Conservation (phyloP, 2,797 vertebrate genomes). For the Rhinella marina region DNA sequence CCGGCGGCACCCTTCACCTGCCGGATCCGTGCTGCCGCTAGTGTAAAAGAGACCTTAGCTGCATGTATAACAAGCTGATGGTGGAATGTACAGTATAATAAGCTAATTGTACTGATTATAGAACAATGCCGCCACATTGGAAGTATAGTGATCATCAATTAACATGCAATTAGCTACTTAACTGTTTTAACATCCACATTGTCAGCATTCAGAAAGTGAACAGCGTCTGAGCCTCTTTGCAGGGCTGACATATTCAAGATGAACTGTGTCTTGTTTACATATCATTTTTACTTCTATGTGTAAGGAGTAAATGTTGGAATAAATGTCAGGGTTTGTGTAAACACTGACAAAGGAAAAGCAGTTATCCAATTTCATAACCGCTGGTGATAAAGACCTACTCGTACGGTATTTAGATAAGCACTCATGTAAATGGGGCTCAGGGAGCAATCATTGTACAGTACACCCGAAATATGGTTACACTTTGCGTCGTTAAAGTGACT, state of each 20-base stretch:
- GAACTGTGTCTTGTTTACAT: conserved; percentile 12
- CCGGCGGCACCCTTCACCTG: too few relatives aligned
- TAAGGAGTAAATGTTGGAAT: neutral
- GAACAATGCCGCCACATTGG: conserved; percentile 22
- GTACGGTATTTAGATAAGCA: neutral
- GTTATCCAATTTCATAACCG: neutral
- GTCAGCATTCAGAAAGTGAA: conserved; percentile 8
- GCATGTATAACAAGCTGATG: conserved; percentile 38
- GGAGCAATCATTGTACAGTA: neutral
- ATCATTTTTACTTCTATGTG: conserved; percentile 1
- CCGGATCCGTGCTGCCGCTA: too few relatives aligned
- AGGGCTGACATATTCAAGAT: conserved; percentile 18
- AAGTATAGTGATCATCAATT: conserved; percentile 39
- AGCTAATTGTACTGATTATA: conserved; percentile 34
- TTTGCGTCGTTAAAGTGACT: too few relatives aligned
- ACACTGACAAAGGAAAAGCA: neutral
- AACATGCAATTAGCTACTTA: conserved; percentile 32
- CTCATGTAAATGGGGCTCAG: neutral
- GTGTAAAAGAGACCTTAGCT: too few relatives aligned
- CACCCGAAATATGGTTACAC: neutral
- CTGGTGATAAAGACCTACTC: neutral
- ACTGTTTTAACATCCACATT: conserved; percentile 31
- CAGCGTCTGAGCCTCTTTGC: neutral
- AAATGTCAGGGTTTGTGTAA: conserved; percentile 6
- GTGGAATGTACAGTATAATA: conserved; percentile 28